Conservation (phyloP, 2,113 vertebrate species). For the Potamarius usumacintae region DNA sequence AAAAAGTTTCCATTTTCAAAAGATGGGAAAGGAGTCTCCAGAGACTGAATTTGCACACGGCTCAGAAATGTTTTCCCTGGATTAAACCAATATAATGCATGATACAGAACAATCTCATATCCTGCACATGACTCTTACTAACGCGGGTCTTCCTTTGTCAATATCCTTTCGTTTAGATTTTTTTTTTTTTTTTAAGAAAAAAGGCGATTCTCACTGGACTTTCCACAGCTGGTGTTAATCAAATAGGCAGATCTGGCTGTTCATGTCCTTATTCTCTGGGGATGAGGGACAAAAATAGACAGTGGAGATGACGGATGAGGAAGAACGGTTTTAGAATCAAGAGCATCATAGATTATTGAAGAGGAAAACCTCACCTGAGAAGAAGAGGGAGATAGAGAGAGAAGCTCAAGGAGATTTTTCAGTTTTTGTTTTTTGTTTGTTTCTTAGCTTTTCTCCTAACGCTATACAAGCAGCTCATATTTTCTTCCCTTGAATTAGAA, state of each 20-base stretch:
- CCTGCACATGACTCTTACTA: slow-evolving; percentile 7
- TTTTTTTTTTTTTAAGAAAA: neutral
- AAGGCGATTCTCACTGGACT: slow-evolving; percentile 15
- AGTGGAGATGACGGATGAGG: slow-evolving; percentile 10
- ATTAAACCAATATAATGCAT: slow-evolving; percentile 5
- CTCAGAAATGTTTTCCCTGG: neutral
- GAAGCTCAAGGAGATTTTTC: neutral
- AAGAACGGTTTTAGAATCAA: neutral
- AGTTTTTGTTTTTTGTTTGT: neutral
- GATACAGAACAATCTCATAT: neutral
- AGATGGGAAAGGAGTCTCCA: slow-evolving; percentile 2
- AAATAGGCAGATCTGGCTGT: slow-evolving; percentile 20
- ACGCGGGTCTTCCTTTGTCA: neutral
- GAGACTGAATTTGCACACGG: neutral
- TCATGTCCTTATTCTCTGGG: slow-evolving; percentile 17
- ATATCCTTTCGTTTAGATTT: neutral
- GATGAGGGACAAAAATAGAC: neutral
- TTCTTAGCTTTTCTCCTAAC: neutral
- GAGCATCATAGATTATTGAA: neutral
- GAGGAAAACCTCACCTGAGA: neutral
- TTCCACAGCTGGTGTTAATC: slow-evolving; percentile 32
- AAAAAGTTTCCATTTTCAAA: slow-evolving; percentile 18
- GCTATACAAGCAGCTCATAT: neutral
- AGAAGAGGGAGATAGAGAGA: neutral
- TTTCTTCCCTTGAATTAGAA: neutral